Evolutionary conservation across 1,140 invertebrate genomes (phyloP), one percentile per base, ranked within the genome.

Genomic region (Matsumurasca onukii): DNA sequence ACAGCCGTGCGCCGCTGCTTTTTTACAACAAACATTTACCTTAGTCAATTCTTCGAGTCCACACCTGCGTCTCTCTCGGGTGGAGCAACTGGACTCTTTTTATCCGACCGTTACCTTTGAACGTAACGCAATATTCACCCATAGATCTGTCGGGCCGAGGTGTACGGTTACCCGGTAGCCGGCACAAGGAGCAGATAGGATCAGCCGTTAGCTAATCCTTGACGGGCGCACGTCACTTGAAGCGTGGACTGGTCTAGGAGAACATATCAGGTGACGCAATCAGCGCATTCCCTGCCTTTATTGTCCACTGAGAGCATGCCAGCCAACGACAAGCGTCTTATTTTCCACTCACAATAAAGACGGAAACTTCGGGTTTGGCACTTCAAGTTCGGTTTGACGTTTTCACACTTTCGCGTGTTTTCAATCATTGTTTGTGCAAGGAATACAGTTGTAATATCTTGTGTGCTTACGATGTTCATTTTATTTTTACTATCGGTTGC

Each of bases 1-100:
- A 17, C 34, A 9, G 25, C 55, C 9, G 22, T 27, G 24, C 15
- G 9, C 25, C 55, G 22, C 15, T 25, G 55, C 24, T 27, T 59
- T 59, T 59, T 59, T 59, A 59, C 30, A 13, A 24, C 55, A 59
- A 59, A 59, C 55, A 59, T 59, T 59, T 59, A 59, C 55, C 25
- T 17, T 59, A 27, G 24, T 59, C 24, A 27, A 59, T 22, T 27
- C 55, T 22, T 29, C 25, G 5, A 27, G 55, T 27, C 24, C 55
- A 39, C 55, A 59, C 55, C 55, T 59, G 55, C 55, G 24, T 9
- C 55, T 22, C 15, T 29, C 15, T 59, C 22, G 55, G 9, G 9
- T 5, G 22, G 25, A 59, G 55, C 22, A 59, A 59, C 55, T 59
- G 24, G 55, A 59, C 55, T 59, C 55, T n/a, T 52, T 12, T 39